A percentile compares a stretch with the other conserved stretches of the same genome.
These are phyloP conservation scores for Olivierus martensii DNA, from an alignment of 1,140 invertebrate genomes.

Conservation along the genomic window DNA sequence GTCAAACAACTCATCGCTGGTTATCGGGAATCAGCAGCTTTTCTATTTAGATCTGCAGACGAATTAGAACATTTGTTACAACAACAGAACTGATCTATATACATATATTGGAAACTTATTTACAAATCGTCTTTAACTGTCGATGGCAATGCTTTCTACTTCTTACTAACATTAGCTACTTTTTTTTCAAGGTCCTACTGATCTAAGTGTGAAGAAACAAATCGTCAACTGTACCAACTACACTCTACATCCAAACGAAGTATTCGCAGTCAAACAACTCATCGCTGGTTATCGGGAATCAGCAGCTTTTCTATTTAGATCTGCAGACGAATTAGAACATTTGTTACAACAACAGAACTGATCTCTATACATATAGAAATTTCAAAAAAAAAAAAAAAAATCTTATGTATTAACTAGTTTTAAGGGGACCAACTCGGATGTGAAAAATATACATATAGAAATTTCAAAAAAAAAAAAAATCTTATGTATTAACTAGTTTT, in stretches of 20 bases:
- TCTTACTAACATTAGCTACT: too few relatives aligned
- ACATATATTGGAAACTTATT: too few relatives aligned
- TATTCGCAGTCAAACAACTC: conserved; percentile 78
- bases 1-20: conserved; percentile 86
- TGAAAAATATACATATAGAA: background rate
- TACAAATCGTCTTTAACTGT: too few relatives aligned
- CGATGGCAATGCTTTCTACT: too few relatives aligned
- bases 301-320: conserved; percentile 81
- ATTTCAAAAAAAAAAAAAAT: background rate
- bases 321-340: conserved; percentile 88
- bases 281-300: conserved; percentile 92
- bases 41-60: conserved; percentile 82
- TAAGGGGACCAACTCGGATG: too few relatives aligned
- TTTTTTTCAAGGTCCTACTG: background rate
- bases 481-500: too few relatives aligned
- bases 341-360: conserved; percentile 55
- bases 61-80: conserved; percentile 79
- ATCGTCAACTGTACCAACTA: conserved; percentile 25
- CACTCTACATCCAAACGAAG: conserved; percentile 74
- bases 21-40: conserved; percentile 89
- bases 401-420: too few relatives aligned
- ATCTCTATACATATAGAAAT: background rate
- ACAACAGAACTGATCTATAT: conserved; percentile 49
- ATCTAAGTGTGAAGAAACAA: conserved; percentile 1
- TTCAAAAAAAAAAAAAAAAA: background rate